Base-by-base conservation (phyloP, 2,888 invertebrate genomes). In the Conus canariensis region DNA sequence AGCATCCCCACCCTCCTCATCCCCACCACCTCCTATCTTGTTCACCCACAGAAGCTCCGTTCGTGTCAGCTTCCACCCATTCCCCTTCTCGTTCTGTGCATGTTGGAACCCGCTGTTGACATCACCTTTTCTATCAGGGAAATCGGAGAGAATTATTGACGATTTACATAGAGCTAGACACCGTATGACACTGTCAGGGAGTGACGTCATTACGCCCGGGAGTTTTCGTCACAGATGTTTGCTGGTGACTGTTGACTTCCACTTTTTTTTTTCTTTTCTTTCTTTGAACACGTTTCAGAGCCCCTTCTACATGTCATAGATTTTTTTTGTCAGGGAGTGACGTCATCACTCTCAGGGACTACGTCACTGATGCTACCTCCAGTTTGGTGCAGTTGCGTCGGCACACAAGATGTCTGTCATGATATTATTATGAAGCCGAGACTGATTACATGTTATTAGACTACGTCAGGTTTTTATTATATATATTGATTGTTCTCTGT, bases 331-430 rank as follows among this genome's bases (percentile, higher is more conserved):
- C 82, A 83, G 82, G 82, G 82, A 83, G 82, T 83, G 82, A 83
- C 82, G 82, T 83, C 82, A 83, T 83, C 82, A 83, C 82, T 83
- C 82, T 83, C 82, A 83, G 82, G 82, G 82, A 83, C 82, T 83
- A 58, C 82, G 56, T 83, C 82, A 83, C 82, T 19, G 82, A 83
- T 83, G 58, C 82, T 83, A 83, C 82, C 82, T 58, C 80, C 56
- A 56, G 12, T 9, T 25, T 58, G 82, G 82, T 83, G 82, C 56
- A 58, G 58, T 58, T 30, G 12, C 22, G 77, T 80, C 77, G 30
- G 82, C 82, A 58, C 22, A 56, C 58, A 19, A 22, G 58, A 56
- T 83, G 45, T 12, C 9, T 56, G 82, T 56, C 58, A 83, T 83
- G 56, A 58, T 83, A 83, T 9, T 58, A 83, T 45, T 80, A 45